phyloP scores from a whole-genome alignment of 1,140 invertebrate genomes.

The Heterodera schachtii region DNA sequence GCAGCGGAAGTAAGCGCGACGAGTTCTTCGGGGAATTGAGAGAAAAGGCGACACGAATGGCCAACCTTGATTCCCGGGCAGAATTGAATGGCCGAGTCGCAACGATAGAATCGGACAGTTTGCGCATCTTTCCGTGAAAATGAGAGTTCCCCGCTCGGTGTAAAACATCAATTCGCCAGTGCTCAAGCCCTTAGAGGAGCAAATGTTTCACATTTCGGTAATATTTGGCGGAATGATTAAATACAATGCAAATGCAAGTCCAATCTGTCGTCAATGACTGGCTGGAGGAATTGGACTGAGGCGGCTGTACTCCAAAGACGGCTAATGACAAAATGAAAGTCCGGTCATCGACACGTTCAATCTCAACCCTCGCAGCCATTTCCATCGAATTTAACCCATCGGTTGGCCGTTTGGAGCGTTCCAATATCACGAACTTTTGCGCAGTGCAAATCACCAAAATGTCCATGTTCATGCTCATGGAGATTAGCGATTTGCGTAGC shows the following conservation, averaged over 20 bases:
- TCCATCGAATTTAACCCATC: slow-evolving; percentile 25
- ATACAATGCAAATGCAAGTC: slow-evolving; percentile 43
- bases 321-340: slow-evolving; percentile 8
- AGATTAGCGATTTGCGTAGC: slow-evolving; percentile 33
- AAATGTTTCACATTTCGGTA: neutral
- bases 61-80: slow-evolving; percentile 37
- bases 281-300: neutral
- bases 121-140: slow-evolving; percentile 38
- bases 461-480: slow-evolving; percentile 28
- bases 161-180: slow-evolving; percentile 41
- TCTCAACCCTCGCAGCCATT: slow-evolving; percentile 21
- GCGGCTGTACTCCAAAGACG: slow-evolving; percentile 23
- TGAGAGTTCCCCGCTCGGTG: slow-evolving; percentile 38
- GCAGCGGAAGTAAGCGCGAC: slow-evolving; percentile 25
- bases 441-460: slow-evolving; percentile 26
- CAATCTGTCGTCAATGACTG: slow-evolving; percentile 35
- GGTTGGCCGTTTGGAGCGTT: neutral
- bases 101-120: slow-evolving; percentile 19
- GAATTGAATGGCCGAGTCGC: slow-evolving; percentile 28
- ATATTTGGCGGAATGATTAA: neutral
- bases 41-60: neutral
- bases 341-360: neutral
- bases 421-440: slow-evolving; percentile 37
- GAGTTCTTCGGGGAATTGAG: slow-evolving; percentile 22
- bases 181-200: slow-evolving; percentile 25